Base-by-base conservation (phyloP, 2,113 vertebrate genomes). In the Sterna hirundo region DNA sequence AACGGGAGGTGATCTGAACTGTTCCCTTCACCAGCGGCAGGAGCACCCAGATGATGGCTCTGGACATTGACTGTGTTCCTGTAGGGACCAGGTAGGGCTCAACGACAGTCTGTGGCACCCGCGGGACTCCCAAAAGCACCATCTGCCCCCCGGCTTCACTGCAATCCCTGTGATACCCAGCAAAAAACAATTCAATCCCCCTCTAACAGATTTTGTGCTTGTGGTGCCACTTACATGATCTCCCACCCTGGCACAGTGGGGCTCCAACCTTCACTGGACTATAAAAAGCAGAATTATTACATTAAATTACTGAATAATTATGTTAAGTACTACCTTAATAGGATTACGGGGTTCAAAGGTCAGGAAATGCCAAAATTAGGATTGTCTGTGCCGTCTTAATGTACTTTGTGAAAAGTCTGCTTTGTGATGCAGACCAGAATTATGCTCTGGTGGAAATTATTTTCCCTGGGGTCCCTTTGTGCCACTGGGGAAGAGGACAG, bases 331-430 rank as follows among this genome's bases (percentile, higher is more conserved):
- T 61, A 72, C 62, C 84, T 93, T 93, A 89, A 94, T 91, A 93
- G 77, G 93, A 93, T 97, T 97, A 91, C 17, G 49, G 47, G 42
- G 95, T 96, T 92, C 93, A 97, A 89, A 96, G 95, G 93, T 94
- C n/a, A 89, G 81, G 66, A 89, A 91, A 91, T 83, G 80, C 61
- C 94, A 86, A 92, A 96, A 91, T 93, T 94, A 94, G 88, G 92
- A 76, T 86, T 82, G 86, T 54, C 65, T 88, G 54, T 46, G 74
- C 44, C 38, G 49, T 42, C 74, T 94, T 80, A 89, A 93, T 82
- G 86, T 4, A 1, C 42, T 79, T 47, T 69, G 21, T 47, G 77
- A 10, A 9, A 61, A 74, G 51, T 5, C 84, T 88, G 79, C 62
- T 85, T 91, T 1, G 0, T 89, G 84, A 79, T 40, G 60, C 77